Evolutionary conservation across 2,113 vertebrate genomes (phyloP), one percentile per base, ranked within the genome.

Genomic region (Coreoperca whiteheadi): DNA sequence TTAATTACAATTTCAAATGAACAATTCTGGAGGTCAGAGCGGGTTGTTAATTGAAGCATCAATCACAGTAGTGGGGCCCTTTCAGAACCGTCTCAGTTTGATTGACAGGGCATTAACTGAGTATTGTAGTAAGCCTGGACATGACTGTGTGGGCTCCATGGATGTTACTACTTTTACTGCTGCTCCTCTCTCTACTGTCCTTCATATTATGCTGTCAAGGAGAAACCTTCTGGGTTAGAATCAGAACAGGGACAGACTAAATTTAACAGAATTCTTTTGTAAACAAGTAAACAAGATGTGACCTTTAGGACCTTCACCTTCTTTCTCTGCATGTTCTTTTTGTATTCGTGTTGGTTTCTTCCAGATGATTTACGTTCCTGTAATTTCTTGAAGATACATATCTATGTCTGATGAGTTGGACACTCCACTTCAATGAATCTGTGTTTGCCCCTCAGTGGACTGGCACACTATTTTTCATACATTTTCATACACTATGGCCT

Each of bases 1-100:
- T 94, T 94, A 91, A 96, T 96, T 94, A 95, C 92, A 94, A 95
- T 95, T 95, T 95, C 91, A 95, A 95, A 95, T 95, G 94, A 95
- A 95, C 93, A 95, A 95, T 95, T 94, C 91, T 95, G 90, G 92
- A 95, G 95, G 95, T 94, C 94, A 94, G 90, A 93, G 92, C 75
- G 37, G 88, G 85, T 88, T 91, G 87, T 91, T 96, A 96, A 96
- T 96, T 94, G 94, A 95, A 92, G 94, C 94, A 96, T 96, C 95
- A 93, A 95, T 96, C 95, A 96, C 88, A 69, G 79, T 81, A 92
- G 89, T 82, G 77, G 85, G 90, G 87, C 90, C 88, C n/a, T n/a
- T 92, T 84, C 88, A 91, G 83, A 90, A 87, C 80, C 78, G 76
- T 93, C 94, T 84, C 64, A 32, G 68, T 87, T 86, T 96, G 95